These are phyloP conservation scores for Oncorhynchus keta DNA, from an alignment of 2,113 vertebrate genomes.

Conservation along the genomic window DNA sequence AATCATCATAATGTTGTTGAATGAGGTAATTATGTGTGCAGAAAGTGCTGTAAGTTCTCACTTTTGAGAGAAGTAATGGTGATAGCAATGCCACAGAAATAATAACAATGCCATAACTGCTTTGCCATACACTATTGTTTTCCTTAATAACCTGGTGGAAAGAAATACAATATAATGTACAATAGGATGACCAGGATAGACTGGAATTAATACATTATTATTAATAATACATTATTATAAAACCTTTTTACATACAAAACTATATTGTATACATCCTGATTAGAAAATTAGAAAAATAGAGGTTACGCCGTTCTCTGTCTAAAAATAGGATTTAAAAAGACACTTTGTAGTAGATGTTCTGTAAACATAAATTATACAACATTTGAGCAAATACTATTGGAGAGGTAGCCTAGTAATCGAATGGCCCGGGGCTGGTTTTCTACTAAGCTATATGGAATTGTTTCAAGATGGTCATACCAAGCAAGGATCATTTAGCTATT, in stretches of 20 bases:
- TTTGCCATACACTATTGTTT: not conserved
- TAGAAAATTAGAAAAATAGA: not conserved
- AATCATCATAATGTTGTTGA: too few relatives aligned
- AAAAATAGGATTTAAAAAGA: not conserved
- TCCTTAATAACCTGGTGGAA: not conserved
- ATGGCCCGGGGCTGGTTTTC: too few relatives aligned
- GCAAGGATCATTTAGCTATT: too few relatives aligned
- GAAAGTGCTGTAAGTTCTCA: too few relatives aligned
- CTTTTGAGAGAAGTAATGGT: too few relatives aligned
- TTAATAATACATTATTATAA: not conserved
- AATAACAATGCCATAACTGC: too few relatives aligned
- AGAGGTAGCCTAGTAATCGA: not conserved
- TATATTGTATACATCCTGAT: not conserved
- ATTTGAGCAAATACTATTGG: not conserved
- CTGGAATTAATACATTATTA: not conserved
- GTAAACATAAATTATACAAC: not conserved
- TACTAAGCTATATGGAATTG: too few relatives aligned
- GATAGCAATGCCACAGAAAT: too few relatives aligned
- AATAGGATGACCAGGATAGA: not conserved
- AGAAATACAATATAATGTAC: not conserved
- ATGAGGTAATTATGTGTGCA: too few relatives aligned
- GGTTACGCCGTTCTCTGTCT: not conserved
- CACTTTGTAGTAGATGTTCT: not conserved
- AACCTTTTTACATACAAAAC: not conserved
- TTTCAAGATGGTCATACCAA: too few relatives aligned